Percentiles rank a stretch among this genome's conserved stretches.
Conservation (phyloP, 53 echinoderm and acorn worm genomes). For the Echinometra lucunter region DNA sequence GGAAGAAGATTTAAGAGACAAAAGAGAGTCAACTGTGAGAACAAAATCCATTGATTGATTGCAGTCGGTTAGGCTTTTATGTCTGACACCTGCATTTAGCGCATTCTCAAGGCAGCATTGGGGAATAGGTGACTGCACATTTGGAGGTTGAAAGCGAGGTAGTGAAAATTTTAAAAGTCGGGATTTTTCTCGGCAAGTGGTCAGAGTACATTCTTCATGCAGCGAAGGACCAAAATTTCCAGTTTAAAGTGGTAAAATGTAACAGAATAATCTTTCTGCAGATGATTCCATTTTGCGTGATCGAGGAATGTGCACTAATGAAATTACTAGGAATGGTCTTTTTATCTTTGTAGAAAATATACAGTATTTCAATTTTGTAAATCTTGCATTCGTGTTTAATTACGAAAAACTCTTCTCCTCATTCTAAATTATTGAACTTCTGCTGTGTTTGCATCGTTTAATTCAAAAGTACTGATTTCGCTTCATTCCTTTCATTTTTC, state of each 20-base stretch:
- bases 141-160: neutral
- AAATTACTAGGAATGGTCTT: too few species aligned
- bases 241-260: neutral
- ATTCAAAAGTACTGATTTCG: too few species aligned
- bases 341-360: too few species aligned
- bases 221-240: neutral
- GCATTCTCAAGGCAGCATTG: neutral
- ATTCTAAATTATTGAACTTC: too few species aligned
- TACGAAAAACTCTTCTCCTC: too few species aligned
- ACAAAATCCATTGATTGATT: neutral
- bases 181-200: neutral
- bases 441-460: too few species aligned
- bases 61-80: neutral
- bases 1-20: neutral
- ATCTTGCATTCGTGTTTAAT: too few species aligned
- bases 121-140: neutral
- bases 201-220: neutral
- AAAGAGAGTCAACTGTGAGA: neutral
- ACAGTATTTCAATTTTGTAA: too few species aligned
- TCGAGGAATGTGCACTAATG: too few species aligned
- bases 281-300: neutral
- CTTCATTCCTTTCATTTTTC: too few species aligned
- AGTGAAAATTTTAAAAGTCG: neutral
- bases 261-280: neutral
- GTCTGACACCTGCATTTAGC: conserved; percentile 38